These are phyloP conservation scores for Zelostemma sp. DNA, from an alignment of 1,140 invertebrate genomes.

Conservation along the genomic window DNA sequence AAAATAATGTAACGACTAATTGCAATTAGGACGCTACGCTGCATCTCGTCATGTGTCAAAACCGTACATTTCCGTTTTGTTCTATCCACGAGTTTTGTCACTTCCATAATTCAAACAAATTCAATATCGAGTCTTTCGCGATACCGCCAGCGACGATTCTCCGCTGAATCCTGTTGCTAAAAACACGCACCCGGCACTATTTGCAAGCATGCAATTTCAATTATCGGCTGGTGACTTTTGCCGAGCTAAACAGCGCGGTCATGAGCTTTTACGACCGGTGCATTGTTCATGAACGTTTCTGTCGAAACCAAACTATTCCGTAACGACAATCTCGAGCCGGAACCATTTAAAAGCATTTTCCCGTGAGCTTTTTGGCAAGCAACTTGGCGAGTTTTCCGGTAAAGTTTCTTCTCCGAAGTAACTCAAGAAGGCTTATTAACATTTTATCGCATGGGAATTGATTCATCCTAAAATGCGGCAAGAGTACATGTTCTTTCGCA, in stretches of 20 bases:
- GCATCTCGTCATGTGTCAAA: slow-evolving; percentile 10
- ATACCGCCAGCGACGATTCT: slow-evolving; percentile 17
- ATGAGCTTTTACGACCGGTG: not conserved
- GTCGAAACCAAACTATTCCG: too few relatives aligned
- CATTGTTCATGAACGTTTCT: not conserved
- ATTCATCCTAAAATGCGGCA: too few relatives aligned
- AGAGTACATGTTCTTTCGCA: not conserved
- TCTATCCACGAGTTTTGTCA: slow-evolving; percentile 5
- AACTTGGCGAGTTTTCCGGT: too few relatives aligned
- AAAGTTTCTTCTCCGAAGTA: too few relatives aligned
- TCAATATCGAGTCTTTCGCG: slow-evolving; percentile 12
- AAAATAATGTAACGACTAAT: slow-evolving; percentile 11
- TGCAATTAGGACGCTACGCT: not conserved
- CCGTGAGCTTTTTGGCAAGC: slow-evolving; percentile 5
- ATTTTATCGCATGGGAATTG: slow-evolving; percentile 6
- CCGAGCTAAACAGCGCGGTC: not conserved
- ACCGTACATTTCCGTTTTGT: slow-evolving; percentile 16
- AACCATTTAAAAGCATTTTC: too few relatives aligned
- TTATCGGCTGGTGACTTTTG: slow-evolving; percentile 11
- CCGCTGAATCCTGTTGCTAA: slow-evolving; percentile 12
- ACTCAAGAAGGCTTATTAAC: not conserved
- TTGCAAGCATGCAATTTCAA: slow-evolving; percentile 30
- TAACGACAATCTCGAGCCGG: too few relatives aligned
- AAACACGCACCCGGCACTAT: slow-evolving; percentile 17
- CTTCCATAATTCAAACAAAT: slow-evolving; percentile 20